Conservation (phyloP, 2,113 vertebrate species). For the Theristicus caerulescens region DNA sequence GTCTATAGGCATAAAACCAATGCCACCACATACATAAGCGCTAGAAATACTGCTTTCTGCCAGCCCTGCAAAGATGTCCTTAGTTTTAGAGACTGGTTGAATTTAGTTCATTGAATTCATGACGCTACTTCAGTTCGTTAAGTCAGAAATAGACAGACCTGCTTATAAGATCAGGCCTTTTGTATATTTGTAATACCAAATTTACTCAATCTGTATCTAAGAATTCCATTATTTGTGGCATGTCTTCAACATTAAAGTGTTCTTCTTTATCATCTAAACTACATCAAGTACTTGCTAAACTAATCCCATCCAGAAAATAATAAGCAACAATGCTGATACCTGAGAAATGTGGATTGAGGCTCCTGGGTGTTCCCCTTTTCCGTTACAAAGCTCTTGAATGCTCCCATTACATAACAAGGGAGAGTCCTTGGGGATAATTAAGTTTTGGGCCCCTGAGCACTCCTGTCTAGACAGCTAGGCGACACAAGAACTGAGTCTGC, state of each 20-base stretch:
- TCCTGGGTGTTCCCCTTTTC: no score
- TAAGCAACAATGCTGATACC: accelerated
- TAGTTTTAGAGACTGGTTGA: background rate
- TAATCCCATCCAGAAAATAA: background rate
- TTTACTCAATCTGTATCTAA: background rate
- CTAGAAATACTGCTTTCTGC: background rate
- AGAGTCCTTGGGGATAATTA: no score
- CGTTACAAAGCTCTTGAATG: no score
- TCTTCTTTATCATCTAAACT: background rate
- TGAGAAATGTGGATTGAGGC: no score
- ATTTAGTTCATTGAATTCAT: background rate
- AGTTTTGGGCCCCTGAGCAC: no score
- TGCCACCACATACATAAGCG: background rate
- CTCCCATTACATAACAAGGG: no score
- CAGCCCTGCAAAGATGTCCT: background rate
- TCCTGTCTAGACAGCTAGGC: no score
- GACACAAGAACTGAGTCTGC: no score
- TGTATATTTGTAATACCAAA: background rate
- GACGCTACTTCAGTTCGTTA: background rate
- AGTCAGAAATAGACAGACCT: background rate
- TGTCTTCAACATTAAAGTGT: background rate
- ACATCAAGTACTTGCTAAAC: background rate
- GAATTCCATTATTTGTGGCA: background rate
- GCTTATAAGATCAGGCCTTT: background rate
- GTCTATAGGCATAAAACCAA: background rate